Evolutionary conservation across 2,113 vertebrate species (phyloP), one percentile per base, ranked within the genome.

Genomic region (Phasianus colchicus): DNA sequence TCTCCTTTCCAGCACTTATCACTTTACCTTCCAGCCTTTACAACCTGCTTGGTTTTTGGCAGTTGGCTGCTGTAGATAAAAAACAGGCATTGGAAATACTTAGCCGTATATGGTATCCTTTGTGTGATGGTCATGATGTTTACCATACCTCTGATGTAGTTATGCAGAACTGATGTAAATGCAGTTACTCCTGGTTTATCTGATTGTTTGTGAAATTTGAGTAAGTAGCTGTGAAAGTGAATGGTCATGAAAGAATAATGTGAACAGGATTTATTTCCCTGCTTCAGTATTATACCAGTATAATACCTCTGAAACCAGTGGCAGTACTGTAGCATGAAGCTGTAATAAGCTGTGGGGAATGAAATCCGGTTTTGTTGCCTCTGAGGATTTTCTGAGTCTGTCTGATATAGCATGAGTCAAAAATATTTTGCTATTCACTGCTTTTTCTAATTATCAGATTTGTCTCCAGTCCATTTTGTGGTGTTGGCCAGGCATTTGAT

Each of bases 391-490:
- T 95, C 93, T 1, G 89, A 97, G 96, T 70, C 91, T 97, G 96
- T 95, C 66, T 97, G 97, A 98, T 97, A 97, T n/a, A 96, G 92
- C 91, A 96, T 97, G 96, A 97, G 93, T 97, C 95, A 97, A 97
- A 97, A 95, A 95, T 95, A 97, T 96, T 97, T 98, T 97, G 94
- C 97, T 96, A 96, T 97, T 97, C 97, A 93, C 97, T 97, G 94
- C 97, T 96, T 97, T 98, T 97, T 94, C 96, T 96, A 96, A 97
- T 98, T 98, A 98, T 98, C 97, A 97, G 98, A 98, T 98, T 96
- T 98, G 97, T 98, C 94, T 97, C 93, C 84, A 83, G 71, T 97
- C 96, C 97, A 97, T 96, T 97, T 98, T 97, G 97, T 96, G 97
- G 97, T 97, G 93, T 97, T 98, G 97, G 97, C 98, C 93, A 96